Evolutionary conservation across 2,888 invertebrate genomes (phyloP).

Genomic region (Exocentrus adspersus): DNA sequence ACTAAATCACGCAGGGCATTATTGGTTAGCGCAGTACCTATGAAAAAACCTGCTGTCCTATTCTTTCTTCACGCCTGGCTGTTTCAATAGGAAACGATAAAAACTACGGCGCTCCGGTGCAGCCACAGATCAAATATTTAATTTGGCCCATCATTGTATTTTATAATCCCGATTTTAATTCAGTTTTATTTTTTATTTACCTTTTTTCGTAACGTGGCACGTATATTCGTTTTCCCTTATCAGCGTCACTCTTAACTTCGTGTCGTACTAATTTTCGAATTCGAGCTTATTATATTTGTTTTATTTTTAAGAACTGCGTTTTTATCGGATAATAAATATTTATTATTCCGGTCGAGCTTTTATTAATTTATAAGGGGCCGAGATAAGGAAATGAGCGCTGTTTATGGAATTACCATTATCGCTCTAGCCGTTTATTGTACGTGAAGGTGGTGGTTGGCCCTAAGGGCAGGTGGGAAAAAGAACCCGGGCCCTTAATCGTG

Average conservation of each 20-base stretch:
- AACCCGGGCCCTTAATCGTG: background rate
- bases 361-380: conserved; percentile 47
- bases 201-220: conserved; percentile 41
- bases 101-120: conserved; percentile 15
- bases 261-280: conserved; percentile 39
- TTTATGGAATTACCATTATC: conserved; percentile 15
- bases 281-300: conserved; percentile 36
- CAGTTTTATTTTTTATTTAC: conserved; percentile 38
- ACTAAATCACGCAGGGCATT: conserved; percentile 19
- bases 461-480: background rate
- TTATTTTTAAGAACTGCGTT: conserved; percentile 37
- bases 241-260: conserved; percentile 30
- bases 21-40: background rate
- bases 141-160: conserved; percentile 14
- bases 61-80: conserved; percentile 25
- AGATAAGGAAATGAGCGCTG: conserved; percentile 40
- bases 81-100: conserved; percentile 23
- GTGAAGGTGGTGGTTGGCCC: background rate
- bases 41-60: conserved; percentile 13
- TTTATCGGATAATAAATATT: conserved; percentile 51
- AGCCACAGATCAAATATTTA: conserved; percentile 28
- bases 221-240: conserved; percentile 33
- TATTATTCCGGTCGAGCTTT: conserved; percentile 45
- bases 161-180: conserved; percentile 32
- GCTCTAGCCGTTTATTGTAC: conserved; percentile 2